Evolutionary conservation across 2,797 vertebrate genomes (phyloP).

Genomic region (Melanotaenia boesemani): DNA sequence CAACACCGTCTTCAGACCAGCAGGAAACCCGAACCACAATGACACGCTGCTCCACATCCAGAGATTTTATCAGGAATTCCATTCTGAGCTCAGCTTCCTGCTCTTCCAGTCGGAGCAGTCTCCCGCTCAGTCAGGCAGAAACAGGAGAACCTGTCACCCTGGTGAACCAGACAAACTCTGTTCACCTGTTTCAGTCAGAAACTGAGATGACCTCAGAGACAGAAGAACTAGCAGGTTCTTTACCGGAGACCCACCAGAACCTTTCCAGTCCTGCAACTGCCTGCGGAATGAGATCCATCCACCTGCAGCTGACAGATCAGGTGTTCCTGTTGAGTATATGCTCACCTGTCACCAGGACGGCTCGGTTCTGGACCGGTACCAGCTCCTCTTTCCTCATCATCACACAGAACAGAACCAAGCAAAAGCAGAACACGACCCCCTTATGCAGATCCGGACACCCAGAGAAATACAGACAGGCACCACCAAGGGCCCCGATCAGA

Average conservation of each 20-base stretch:
- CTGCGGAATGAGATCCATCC: too few relatives aligned
- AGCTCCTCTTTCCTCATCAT: background rate
- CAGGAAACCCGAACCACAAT: too few relatives aligned
- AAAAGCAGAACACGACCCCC: conserved; percentile 13
- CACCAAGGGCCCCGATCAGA: background rate
- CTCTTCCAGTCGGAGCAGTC: background rate
- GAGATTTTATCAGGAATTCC: too few relatives aligned
- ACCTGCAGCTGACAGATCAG: too few relatives aligned
- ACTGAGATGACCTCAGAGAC: too few relatives aligned
- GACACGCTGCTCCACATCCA: too few relatives aligned
- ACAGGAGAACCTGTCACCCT: background rate
- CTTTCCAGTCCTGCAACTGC: too few relatives aligned
- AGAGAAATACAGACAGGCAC: conserved; percentile 13
- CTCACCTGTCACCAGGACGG: conserved; percentile 75
- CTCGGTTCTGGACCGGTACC: conserved; percentile 35
- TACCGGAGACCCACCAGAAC: too few relatives aligned
- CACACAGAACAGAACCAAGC: conserved; percentile 33
- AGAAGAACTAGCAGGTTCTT: too few relatives aligned
- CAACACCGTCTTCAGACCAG: too few relatives aligned
- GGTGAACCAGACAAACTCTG: too few relatives aligned
- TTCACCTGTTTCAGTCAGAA: too few relatives aligned
- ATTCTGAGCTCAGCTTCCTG: accelerated
- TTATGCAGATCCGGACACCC: conserved; percentile 10
- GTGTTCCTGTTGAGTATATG: background rate
- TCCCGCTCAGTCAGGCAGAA: background rate